phyloP scores from a whole-genome alignment of 2,888 invertebrate species.

The Rhimphoctona megacephalus region DNA sequence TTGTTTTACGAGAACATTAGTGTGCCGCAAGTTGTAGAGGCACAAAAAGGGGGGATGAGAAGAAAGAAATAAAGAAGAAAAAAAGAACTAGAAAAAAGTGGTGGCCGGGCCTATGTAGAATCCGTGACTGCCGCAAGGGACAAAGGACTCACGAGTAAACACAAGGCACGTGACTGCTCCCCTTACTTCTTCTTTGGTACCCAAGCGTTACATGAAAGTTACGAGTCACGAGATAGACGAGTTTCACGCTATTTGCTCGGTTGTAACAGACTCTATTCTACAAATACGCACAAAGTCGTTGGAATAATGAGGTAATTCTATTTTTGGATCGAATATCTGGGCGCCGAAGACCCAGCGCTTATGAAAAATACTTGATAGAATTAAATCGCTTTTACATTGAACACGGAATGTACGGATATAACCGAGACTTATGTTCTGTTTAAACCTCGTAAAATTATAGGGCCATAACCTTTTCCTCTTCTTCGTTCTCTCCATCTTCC shows the following conservation, averaged over 20 bases:
- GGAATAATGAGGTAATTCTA: constrained; percentile 15
- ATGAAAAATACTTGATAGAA: constrained; percentile 11
- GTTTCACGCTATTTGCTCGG: constrained; percentile 46
- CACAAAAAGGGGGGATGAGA: constrained; percentile 12
- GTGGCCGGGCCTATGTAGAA: constrained; percentile 10
- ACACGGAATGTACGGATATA: constrained; percentile 1
- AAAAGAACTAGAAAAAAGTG: constrained; percentile 22
- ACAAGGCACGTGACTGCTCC: constrained; percentile 47
- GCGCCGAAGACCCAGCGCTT: background rate
- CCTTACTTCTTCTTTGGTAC: constrained; percentile 28
- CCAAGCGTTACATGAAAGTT: constrained; percentile 42
- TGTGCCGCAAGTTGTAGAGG: constrained; percentile 4
- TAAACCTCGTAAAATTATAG: constrained; percentile 43
- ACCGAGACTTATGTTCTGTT: constrained; percentile 22
- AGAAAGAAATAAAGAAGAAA: background rate
- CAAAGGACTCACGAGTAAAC: constrained; percentile 59
- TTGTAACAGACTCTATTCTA: constrained; percentile 21
- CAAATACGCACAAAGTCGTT: constrained; percentile 6
- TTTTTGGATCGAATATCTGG: constrained; percentile 24
- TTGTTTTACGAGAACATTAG: constrained; percentile 8
- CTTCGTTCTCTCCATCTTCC: constrained; percentile 22
- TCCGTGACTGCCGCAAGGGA: constrained; percentile 32
- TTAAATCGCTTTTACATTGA: constrained; percentile 11
- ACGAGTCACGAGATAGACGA: constrained; percentile 50
- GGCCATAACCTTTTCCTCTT: constrained; percentile 41